phyloP scores from a whole-genome alignment of 2,797 vertebrate genomes.

The Acrossocheilus wenchowensis region DNA sequence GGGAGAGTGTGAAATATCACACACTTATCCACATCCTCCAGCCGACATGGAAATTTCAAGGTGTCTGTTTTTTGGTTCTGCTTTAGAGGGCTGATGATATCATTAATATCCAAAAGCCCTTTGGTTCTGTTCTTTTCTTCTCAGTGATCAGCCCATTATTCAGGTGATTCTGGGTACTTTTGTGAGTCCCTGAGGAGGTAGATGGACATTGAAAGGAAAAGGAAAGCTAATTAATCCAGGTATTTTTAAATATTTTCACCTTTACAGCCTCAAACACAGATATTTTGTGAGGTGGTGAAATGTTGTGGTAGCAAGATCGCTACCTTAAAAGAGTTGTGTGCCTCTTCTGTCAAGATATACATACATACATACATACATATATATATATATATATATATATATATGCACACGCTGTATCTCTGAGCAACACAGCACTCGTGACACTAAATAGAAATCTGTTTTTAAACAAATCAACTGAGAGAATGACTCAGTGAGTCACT shows the following conservation, averaged over 20 bases:
- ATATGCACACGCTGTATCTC: background rate
- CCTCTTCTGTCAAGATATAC: background rate
- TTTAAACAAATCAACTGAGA: background rate
- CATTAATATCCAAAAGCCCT: conserved; percentile 32
- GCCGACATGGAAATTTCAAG: conserved; percentile 77
- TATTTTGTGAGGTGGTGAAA: background rate
- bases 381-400: background rate
- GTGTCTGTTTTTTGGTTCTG: conserved; percentile 69
- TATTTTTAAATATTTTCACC: background rate
- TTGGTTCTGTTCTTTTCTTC: conserved; percentile 50
- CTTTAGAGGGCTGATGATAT: conserved; percentile 52
- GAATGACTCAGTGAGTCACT: background rate
- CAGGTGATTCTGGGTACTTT: conserved; percentile 23
- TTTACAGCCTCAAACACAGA: background rate
- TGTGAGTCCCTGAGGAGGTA: background rate
- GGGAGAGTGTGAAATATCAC: conserved; percentile 81
- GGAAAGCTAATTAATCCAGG: background rate
- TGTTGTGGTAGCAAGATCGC: background rate
- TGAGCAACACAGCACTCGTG: background rate
- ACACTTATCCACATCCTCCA: conserved; percentile 81
- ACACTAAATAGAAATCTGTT: background rate
- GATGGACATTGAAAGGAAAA: conserved; percentile 13
- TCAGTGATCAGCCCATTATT: conserved; percentile 28
- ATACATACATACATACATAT: background rate
- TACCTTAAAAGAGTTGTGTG: background rate